Percentiles rank a stretch among this genome's conserved stretches.
phyloP scores from a whole-genome alignment of 2,888 invertebrate genomes.

The Eumacrocentrus americanus region DNA sequence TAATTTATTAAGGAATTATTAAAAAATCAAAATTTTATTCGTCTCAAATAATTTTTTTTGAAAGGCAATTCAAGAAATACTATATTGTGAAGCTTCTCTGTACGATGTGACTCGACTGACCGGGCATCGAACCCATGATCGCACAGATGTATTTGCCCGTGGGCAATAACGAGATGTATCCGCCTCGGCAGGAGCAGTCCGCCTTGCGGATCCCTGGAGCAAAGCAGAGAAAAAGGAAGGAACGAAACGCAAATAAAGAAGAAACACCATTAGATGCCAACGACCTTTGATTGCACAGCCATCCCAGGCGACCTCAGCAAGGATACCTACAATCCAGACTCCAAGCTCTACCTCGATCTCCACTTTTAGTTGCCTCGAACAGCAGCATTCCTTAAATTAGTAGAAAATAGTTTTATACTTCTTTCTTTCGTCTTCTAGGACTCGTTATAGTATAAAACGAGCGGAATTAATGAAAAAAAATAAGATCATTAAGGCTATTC shows the following conservation, averaged over 20 bases:
- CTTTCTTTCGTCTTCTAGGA: too few relatives aligned
- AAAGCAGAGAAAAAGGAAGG: constrained; percentile 24
- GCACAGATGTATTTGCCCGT: constrained; percentile 19
- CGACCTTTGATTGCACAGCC: constrained; percentile 44
- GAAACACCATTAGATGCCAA: constrained; percentile 29
- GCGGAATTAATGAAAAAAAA: too few relatives aligned
- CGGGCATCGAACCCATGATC: constrained; percentile 59
- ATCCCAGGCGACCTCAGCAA: constrained; percentile 52
- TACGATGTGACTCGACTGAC: neutral
- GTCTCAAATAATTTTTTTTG: too few relatives aligned
- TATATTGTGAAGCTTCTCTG: too few relatives aligned
- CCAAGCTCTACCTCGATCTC: constrained; percentile 15
- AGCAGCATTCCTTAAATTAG: too few relatives aligned
- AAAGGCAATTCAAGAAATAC: too few relatives aligned
- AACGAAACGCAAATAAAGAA: constrained; percentile 6
- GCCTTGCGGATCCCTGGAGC: constrained; percentile 7
- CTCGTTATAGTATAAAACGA: too few relatives aligned
- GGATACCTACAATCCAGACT: constrained; percentile 54
- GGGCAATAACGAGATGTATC: constrained; percentile 26
- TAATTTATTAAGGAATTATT: too few relatives aligned
- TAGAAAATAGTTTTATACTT: too few relatives aligned
- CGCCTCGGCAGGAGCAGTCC: constrained; percentile 26
- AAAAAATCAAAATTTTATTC: too few relatives aligned
- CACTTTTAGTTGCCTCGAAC: constrained; percentile 2
- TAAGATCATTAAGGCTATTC: too few relatives aligned